Evolutionary conservation across 2,888 invertebrate genomes (phyloP).

Genomic region (Athetis lepigone): DNA sequence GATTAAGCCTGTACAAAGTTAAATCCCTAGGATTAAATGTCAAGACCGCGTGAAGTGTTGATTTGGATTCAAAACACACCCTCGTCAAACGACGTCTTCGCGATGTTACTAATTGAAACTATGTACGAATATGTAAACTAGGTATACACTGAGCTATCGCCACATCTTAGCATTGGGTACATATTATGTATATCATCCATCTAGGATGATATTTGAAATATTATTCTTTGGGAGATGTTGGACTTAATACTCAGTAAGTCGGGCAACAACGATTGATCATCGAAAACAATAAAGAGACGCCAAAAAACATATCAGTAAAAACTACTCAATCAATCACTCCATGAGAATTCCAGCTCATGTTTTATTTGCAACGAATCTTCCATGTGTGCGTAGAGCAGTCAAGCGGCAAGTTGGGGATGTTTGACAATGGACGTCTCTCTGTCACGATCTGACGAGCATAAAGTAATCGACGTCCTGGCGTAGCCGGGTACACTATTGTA

Average conservation of each 20-base stretch:
- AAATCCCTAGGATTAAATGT: slow-evolving; percentile 42
- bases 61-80: slow-evolving; percentile 66
- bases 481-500: no score
- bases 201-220: no score
- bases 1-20: slow-evolving; percentile 24
- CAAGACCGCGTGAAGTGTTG: slow-evolving; percentile 46
- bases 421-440: not conserved
- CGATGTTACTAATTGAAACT: slow-evolving; percentile 71
- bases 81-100: slow-evolving; percentile 66
- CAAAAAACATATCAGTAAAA: not conserved
- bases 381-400: not conserved
- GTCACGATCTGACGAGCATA: not conserved
- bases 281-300: not conserved
- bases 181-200: no score
- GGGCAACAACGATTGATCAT: not conserved
- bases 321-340: not conserved
- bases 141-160: slow-evolving; percentile 57
- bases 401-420: not conserved
- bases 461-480: no score
- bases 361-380: no score
- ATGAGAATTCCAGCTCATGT: not conserved
- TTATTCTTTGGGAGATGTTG: not conserved
- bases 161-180: slow-evolving; percentile 4
- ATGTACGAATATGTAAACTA: slow-evolving; percentile 65
- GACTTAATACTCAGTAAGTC: not conserved